Conservation (phyloP, 2,888 invertebrate genomes). For the Mimachlamys varia region DNA sequence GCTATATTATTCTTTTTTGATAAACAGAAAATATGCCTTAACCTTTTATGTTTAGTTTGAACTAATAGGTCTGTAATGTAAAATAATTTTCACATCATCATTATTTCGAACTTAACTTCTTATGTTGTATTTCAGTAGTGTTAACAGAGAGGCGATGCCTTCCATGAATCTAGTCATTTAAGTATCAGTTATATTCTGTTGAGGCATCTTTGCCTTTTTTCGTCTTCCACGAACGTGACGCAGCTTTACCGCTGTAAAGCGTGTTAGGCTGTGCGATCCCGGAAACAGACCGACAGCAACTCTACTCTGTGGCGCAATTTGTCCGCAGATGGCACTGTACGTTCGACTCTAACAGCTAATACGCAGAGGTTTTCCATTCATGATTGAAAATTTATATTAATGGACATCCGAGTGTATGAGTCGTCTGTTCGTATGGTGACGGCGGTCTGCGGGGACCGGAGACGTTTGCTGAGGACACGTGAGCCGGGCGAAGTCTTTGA, state of each 20-base stretch:
- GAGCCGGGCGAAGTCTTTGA: neutral
- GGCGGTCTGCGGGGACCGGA: neutral
- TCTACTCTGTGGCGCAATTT: neutral
- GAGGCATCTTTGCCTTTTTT: neutral
- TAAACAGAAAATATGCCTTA: too few relatives aligned
- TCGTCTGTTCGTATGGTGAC: neutral
- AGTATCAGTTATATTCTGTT: neutral
- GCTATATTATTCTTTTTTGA: too few relatives aligned
- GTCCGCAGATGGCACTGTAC: neutral
- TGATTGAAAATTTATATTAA: constrained; percentile 28
- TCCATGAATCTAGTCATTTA: neutral
- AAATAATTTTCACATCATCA: too few relatives aligned
- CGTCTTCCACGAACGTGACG: neutral
- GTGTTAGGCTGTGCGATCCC: neutral
- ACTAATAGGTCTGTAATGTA: too few relatives aligned
- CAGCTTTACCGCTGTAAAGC: neutral
- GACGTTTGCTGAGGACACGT: neutral
- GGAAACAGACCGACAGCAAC: neutral
- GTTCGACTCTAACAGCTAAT: neutral
- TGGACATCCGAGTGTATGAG: neutral
- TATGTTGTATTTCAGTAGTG: too few relatives aligned
- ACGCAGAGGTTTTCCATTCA: constrained; percentile 1
- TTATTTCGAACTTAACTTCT: too few relatives aligned
- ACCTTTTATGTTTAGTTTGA: too few relatives aligned
- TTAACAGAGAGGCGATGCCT: neutral